Evolutionary conservation across 2,113 vertebrate species (phyloP).

Genomic region (Lophochroa leadbeateri): DNA sequence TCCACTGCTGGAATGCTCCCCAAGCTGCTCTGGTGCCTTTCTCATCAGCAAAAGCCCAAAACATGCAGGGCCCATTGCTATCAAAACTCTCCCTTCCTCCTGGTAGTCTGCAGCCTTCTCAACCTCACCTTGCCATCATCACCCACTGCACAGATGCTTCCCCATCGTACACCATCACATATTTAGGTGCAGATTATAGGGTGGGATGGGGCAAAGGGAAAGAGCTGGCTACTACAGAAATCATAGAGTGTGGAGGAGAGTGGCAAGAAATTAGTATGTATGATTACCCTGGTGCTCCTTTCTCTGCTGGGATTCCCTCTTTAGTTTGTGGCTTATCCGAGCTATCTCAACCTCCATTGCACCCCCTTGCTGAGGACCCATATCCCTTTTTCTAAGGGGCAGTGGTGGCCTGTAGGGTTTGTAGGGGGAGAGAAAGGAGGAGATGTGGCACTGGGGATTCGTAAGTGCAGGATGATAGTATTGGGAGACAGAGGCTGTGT

Average conservation of each 20-base stretch:
- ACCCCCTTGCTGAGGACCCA: neutral
- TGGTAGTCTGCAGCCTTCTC: neutral
- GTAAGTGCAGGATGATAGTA: neutral
- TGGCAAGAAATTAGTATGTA: neutral
- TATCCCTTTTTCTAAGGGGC: neutral
- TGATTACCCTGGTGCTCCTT: neutral
- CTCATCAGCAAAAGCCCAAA: neutral
- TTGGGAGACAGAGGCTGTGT: neutral
- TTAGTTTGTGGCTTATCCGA: fast-evolving
- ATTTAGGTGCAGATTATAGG: neutral
- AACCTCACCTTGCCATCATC: neutral
- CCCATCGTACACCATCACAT: neutral
- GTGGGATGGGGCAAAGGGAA: neutral
- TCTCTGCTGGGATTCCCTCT: neutral
- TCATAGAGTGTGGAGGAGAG: neutral
- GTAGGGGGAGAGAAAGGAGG: neutral
- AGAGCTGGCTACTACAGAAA: neutral
- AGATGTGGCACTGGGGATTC: neutral
- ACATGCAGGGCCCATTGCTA: fast-evolving
- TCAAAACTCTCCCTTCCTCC: neutral
- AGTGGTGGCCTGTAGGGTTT: neutral
- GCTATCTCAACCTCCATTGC: neutral
- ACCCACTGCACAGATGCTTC: neutral
- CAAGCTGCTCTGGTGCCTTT: neutral
- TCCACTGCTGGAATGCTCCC: neutral